phyloP scores from a whole-genome alignment of 2,888 invertebrate species.

The Drosophila nr. perissopoda region DNA sequence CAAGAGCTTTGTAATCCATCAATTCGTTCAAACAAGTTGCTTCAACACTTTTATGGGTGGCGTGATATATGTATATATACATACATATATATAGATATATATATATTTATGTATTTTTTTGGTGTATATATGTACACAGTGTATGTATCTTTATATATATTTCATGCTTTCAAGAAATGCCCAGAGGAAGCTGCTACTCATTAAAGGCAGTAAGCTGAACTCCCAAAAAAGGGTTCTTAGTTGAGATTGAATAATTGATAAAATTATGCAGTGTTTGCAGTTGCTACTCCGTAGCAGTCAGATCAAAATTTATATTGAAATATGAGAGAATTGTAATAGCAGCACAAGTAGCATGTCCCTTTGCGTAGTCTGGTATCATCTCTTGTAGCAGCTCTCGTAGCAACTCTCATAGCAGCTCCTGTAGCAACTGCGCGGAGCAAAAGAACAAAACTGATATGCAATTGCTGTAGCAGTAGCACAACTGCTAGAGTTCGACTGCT shows the following conservation, averaged over 20 bases:
- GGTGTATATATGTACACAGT: not conserved
- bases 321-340: too few relatives aligned
- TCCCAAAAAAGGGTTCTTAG: not conserved
- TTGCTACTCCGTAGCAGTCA: not conserved
- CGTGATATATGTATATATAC: not conserved
- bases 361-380: not conserved
- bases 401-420: too few relatives aligned
- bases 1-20: conserved; percentile 64
- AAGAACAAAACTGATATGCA: not conserved
- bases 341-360: too few relatives aligned
- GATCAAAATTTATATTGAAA: not conserved
- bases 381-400: not conserved
- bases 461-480: too few relatives aligned
- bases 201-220: conserved; percentile 23
- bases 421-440: not conserved
- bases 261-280: not conserved
- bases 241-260: not conserved
- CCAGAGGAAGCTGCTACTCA: conserved; percentile 40
- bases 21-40: conserved; percentile 45
- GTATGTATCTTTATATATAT: not conserved
- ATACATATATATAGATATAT: not conserved
- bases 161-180: not conserved
- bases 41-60: conserved; percentile 50
- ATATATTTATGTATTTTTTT: not conserved
- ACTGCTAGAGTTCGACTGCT: too few relatives aligned